These are phyloP conservation scores for Steatocranus sp. DNA, from an alignment of 2,797 vertebrate genomes.

Conservation along the genomic window DNA sequence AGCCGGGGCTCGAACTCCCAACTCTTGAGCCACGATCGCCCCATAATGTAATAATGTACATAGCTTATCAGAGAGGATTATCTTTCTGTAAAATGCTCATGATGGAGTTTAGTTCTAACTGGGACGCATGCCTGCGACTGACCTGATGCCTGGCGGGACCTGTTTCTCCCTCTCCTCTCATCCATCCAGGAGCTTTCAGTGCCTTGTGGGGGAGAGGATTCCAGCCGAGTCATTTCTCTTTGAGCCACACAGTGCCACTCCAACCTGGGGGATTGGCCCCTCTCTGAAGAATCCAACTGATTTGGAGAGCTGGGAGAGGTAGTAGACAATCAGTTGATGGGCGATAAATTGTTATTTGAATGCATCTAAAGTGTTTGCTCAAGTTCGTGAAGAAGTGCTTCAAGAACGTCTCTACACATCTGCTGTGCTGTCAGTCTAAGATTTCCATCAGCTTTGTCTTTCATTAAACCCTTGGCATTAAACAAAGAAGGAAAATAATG, in stretches of 20 bases:
- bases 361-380: not conserved
- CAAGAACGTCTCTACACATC: not conserved
- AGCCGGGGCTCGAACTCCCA: too few species aligned
- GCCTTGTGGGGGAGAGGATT: constrained; percentile 50
- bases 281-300: constrained; percentile 9
- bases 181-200: constrained; percentile 64
- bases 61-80: not conserved
- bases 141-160: constrained; percentile 68
- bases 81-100: not conserved
- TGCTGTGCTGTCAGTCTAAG: not conserved
- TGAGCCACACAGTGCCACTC: constrained; percentile 10
- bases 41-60: not conserved
- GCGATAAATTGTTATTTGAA: not conserved
- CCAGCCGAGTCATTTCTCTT: constrained; percentile 71
- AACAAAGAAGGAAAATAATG: not conserved
- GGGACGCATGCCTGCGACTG: not conserved
- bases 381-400: not conserved
- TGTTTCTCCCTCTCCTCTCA: constrained; percentile 61
- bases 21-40: too few species aligned
- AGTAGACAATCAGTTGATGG: not conserved
- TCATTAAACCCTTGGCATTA: not conserved
- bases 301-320: constrained; percentile 27
- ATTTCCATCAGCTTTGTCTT: not conserved
- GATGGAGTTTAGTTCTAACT: not conserved
- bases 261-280: constrained; percentile 32